phyloP scores from a whole-genome alignment of 2,888 invertebrate genomes.

The Clanis bilineata region DNA sequence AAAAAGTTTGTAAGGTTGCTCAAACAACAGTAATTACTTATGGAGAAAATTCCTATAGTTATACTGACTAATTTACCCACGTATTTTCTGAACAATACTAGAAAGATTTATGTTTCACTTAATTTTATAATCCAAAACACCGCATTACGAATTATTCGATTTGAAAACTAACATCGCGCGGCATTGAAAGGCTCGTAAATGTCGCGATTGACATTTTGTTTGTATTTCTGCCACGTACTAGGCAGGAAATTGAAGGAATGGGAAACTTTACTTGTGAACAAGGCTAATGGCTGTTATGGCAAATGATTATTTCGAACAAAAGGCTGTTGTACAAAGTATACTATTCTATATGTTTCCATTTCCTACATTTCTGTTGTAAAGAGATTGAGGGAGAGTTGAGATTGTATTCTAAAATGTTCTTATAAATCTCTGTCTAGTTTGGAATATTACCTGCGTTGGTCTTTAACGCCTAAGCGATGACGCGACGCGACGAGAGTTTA shows the following conservation, averaged over 20 bases:
- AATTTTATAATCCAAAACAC: neutral
- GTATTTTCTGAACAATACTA: neutral
- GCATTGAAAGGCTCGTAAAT: constrained; percentile 15
- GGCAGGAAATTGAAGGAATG: constrained; percentile 24
- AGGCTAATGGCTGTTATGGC: constrained; percentile 10
- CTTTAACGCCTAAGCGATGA: no score
- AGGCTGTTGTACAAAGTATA: neutral
- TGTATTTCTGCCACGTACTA: constrained; percentile 21
- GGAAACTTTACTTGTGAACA: constrained; percentile 11
- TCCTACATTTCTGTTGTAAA: neutral
- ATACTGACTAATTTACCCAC: no score
- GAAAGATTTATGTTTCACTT: neutral
- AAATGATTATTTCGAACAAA: constrained; percentile 5
- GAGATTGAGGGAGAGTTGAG: no score
- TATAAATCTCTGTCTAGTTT: no score
- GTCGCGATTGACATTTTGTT: constrained; percentile 20
- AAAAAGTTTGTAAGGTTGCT: no score
- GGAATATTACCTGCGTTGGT: no score
- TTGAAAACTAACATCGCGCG: constrained; percentile 13
- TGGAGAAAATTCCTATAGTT: neutral
- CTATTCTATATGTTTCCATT: neutral
- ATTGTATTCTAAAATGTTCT: no score
- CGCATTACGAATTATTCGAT: neutral
- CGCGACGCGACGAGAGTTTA: no score
- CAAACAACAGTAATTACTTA: neutral